These are phyloP conservation scores for Eustalomyia histrio DNA, from an alignment of 2,888 invertebrate species.

Conservation along the genomic window DNA sequence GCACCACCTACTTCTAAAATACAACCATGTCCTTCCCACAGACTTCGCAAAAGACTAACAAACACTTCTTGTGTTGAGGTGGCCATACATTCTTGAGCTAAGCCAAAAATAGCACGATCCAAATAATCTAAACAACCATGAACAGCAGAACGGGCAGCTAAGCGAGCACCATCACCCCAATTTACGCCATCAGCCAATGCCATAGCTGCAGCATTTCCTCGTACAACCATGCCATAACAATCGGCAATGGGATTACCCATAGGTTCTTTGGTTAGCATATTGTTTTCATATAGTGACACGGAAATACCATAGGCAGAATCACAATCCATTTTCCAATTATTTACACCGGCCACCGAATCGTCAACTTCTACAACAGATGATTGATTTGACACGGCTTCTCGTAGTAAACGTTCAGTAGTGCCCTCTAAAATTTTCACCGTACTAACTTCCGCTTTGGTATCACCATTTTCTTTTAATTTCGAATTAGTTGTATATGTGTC, in stretches of 20 bases:
- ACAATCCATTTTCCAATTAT: constrained; percentile 79
- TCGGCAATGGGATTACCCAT: constrained; percentile 93
- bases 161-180: constrained; percentile 92
- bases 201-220: constrained; percentile 87
- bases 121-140: constrained; percentile 91
- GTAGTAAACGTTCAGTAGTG: constrained; percentile 74
- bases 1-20: constrained; percentile 91
- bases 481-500: constrained; percentile 62
- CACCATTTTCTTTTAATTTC: constrained; percentile 56
- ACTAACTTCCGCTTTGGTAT: constrained; percentile 32
- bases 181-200: constrained; percentile 94
- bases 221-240: constrained; percentile 88
- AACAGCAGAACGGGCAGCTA: constrained; percentile 91
- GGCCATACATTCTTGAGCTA: constrained; percentile 78
- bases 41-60: constrained; percentile 86
- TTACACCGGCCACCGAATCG: constrained; percentile 76
- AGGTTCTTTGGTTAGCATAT: constrained; percentile 86
- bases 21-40: constrained; percentile 91
- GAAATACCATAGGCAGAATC: constrained; percentile 79
- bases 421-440: constrained; percentile 68
- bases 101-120: constrained; percentile 84
- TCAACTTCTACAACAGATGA: constrained; percentile 61
- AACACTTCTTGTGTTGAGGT: constrained; percentile 86
- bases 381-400: constrained; percentile 77
- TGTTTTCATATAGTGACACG: constrained; percentile 90